These are phyloP conservation scores for Philhelius pedissequus DNA, from an alignment of 2,888 invertebrate species.

Conservation along the genomic window DNA sequence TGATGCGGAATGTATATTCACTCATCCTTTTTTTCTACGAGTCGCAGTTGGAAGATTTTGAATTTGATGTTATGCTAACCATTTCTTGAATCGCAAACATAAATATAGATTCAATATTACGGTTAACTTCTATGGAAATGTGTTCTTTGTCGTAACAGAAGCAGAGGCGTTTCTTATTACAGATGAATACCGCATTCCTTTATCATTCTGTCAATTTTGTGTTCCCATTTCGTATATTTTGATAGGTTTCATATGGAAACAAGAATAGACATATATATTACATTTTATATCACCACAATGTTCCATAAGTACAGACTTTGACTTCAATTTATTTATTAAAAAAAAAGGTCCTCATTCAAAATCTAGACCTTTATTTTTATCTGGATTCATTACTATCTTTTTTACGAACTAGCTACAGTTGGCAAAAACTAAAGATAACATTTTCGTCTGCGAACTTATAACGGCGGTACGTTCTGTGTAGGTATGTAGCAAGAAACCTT, in stretches of 20 bases:
- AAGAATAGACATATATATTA: neutral
- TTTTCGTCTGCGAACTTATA: no score
- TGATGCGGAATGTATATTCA: neutral
- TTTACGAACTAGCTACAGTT: no score
- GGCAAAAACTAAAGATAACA: no score
- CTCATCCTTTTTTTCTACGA: neutral
- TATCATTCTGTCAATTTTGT: neutral
- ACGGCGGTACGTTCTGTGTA: no score
- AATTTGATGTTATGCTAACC: neutral
- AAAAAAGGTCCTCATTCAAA: no score
- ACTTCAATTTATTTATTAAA: no score
- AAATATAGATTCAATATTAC: neutral
- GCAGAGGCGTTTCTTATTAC: neutral
- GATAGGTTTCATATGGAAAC: neutral
- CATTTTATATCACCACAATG: neutral
- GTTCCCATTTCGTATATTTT: neutral
- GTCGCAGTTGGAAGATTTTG: neutral
- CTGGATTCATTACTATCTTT: no score
- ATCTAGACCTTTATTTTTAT: no score
- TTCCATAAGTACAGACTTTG: no score
- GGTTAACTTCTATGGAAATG: neutral
- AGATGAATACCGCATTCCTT: neutral
- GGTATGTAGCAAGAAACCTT: no score
- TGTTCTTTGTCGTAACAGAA: neutral
- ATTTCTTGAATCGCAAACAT: neutral